Base-by-base conservation (phyloP, 2,113 vertebrate genomes). In the Tachuris rubrigastra region DNA sequence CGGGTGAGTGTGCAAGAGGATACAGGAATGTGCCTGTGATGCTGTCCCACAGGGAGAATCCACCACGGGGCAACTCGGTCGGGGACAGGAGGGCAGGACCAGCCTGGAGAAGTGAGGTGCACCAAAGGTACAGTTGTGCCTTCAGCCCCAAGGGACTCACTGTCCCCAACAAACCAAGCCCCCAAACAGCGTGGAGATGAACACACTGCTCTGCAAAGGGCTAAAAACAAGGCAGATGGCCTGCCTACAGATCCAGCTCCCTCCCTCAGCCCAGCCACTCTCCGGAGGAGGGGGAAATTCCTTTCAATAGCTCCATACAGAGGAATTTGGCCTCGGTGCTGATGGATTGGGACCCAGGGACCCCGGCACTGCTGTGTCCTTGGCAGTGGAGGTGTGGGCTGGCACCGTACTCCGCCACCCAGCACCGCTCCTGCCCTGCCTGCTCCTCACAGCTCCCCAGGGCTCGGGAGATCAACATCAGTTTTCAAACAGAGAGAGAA, bases 261-360 rank as follows among this genome's bases (percentile, higher is more conserved):
- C 59, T 49, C 39, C 46, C 63, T 30, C 16, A 10, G 65, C 19
- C 67, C 77, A 22, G 53, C 62, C 10, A 0, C 31, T 19, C 78
- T 59, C 53, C 0, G 13, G 69, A 72, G 66, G 69, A 95, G 59
- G 77, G 73, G 52, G 83, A 87, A 50, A 81, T 82, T 92, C 94
- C 78, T 94, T 76, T 89, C 6, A 5, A 14, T 69, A 73, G 49
- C 73, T 84, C 14, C 8, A 49, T 86, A 79, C 63, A 19, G 72
- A 93, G 89, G 96, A 94, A 94, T 91, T 85, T 81, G 94, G 85
- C 73, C 77, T 96, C 78, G 7, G 4, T 3, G 6, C n/a, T 78
- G 69, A 82, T 18, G 65, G 63, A 90, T 33, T 49, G 80, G 47
- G 85, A 94, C 53, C 77, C 2, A 3, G n/a, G 53, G n/a, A 89